phyloP scores from a whole-genome alignment of 2,888 invertebrate genomes.

The Himalopsyche kuldschensis region DNA sequence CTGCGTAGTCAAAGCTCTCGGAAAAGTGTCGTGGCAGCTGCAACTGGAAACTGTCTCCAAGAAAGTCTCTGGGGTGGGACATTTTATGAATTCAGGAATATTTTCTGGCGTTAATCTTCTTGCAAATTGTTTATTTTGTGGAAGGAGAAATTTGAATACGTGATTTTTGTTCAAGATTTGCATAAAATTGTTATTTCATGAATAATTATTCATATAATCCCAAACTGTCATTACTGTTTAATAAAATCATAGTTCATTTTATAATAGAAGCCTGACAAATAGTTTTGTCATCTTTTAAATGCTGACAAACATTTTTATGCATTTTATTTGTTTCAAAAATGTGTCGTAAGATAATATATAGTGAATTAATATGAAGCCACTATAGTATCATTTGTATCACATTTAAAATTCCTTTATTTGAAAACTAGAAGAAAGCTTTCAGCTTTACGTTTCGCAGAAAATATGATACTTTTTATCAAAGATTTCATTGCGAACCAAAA shows the following conservation, averaged over 20 bases:
- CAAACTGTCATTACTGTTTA: not conserved
- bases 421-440: too few species aligned
- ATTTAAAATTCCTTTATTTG: too few species aligned
- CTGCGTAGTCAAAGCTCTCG: not conserved
- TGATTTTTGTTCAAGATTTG: not conserved
- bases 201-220: not conserved
- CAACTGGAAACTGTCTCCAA: not conserved
- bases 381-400: too few species aligned
- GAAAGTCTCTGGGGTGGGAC: not conserved
- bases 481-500: too few species aligned
- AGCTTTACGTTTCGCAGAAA: too few species aligned
- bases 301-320: too few species aligned
- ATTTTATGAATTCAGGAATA: not conserved
- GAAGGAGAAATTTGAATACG: not conserved
- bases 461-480: too few species aligned
- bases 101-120: not conserved
- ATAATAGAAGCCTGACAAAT: too few species aligned
- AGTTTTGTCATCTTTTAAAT: too few species aligned
- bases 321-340: too few species aligned
- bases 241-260: not conserved
- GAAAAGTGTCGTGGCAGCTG: not conserved
- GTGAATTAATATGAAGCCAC: too few species aligned
- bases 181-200: not conserved
- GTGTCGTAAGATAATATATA: too few species aligned
- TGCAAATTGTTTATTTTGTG: not conserved